Conservation (phyloP, 2,113 vertebrate genomes). For the Daboia siamensis region DNA sequence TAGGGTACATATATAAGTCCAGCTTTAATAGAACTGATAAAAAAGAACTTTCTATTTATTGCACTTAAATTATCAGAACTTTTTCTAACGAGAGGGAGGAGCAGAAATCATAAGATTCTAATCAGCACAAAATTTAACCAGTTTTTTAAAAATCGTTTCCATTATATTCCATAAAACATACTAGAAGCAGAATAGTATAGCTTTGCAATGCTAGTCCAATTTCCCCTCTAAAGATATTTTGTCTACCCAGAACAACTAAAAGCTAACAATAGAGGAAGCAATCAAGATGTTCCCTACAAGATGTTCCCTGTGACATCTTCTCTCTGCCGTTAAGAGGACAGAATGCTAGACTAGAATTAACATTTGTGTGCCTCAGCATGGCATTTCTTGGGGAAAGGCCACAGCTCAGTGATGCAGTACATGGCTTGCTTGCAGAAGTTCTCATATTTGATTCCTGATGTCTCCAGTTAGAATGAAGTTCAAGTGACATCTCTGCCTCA, state of each 20-base stretch:
- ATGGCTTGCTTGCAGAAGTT: background rate
- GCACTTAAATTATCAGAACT: background rate
- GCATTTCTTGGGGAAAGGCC: constrained; percentile 2
- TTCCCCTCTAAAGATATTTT: constrained; percentile 8
- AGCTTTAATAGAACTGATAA: background rate
- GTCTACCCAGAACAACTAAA: background rate
- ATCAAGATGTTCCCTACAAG: constrained; percentile 1
- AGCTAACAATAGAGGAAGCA: constrained; percentile 15
- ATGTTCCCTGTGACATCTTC: constrained; percentile 10
- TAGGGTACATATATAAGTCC: background rate
- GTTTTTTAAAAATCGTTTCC: constrained; percentile 42
- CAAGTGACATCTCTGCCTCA: background rate
- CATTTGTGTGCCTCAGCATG: constrained; percentile 1
- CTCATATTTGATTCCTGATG: background rate
- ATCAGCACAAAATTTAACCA: background rate
- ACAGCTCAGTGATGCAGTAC: background rate
- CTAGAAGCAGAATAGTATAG: constrained; percentile 39
- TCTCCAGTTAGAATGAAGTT: background rate
- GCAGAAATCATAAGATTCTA: background rate
- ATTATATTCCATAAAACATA: constrained; percentile 48
- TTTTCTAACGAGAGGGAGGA: background rate
- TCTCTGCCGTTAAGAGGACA: background rate
- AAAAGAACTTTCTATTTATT: background rate
- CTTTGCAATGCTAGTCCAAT: constrained; percentile 33
- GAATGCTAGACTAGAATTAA: constrained; percentile 7